phyloP scores from a whole-genome alignment of 2,113 vertebrate species.

The Tretioscincus oriximinensis region DNA sequence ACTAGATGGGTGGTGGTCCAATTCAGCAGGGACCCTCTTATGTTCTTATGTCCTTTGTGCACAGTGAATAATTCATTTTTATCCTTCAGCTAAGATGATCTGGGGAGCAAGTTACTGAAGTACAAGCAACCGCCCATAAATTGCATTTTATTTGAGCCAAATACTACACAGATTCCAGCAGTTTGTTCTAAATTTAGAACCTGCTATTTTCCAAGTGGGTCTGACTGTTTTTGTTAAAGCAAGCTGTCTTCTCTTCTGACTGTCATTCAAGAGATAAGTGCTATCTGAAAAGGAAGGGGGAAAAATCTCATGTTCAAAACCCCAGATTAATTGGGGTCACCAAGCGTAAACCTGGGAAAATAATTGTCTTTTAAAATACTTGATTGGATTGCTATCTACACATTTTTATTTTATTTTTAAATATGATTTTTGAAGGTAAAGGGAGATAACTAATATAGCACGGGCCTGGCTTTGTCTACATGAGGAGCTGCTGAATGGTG shows the following conservation, averaged over 20 bases:
- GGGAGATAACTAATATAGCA: not conserved
- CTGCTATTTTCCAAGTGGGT: conserved; percentile 10
- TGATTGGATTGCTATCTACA: not conserved
- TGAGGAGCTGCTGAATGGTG: no score
- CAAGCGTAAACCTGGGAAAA: not conserved
- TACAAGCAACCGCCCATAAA: not conserved
- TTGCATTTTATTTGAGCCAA: not conserved
- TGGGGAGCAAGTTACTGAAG: conserved; percentile 2
- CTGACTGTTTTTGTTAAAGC: conserved; percentile 17
- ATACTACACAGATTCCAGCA: not conserved
- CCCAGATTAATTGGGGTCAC: conserved; percentile 24
- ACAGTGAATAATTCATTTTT: not conserved
- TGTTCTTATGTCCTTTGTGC: not conserved
- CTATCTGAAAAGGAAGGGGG: not conserved
- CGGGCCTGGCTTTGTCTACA: not conserved
- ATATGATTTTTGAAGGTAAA: not conserved
- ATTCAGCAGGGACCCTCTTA: no score
- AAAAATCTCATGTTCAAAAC: not conserved
- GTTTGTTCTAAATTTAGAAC: not conserved
- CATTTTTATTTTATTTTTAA: not conserved
- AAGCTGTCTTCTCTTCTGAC: not conserved
- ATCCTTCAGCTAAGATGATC: not conserved
- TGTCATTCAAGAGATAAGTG: not conserved
- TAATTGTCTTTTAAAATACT: conserved; percentile 20
- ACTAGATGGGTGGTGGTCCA: no score